Evolutionary conservation across 2,797 vertebrate species (phyloP).

Genomic region (Capromys pilorides): DNA sequence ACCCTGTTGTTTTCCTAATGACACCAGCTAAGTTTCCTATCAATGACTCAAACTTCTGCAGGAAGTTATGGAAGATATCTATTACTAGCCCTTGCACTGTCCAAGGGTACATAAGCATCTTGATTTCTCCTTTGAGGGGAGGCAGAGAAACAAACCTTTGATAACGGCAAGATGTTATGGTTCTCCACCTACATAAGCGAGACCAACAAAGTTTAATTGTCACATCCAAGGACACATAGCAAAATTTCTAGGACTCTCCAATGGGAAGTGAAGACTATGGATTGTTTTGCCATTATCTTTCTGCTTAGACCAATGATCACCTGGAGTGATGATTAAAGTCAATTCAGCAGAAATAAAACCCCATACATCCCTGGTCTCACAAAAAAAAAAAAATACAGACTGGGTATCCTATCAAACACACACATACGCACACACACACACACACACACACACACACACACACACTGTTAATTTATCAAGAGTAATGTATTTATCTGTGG

Average conservation of each 20-base stretch:
- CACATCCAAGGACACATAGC: slow-evolving; percentile 46
- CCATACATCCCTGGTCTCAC: not conserved
- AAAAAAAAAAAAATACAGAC: not conserved
- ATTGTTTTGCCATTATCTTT: slow-evolving; percentile 43
- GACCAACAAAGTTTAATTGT: slow-evolving; percentile 38
- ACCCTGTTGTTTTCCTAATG: slow-evolving; percentile 23
- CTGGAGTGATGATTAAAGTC: slow-evolving; percentile 46
- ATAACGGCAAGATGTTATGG: not conserved
- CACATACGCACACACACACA: not conserved
- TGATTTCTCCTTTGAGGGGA: not conserved
- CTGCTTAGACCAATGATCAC: slow-evolving; percentile 40
- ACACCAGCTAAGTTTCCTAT: not conserved
- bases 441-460: not conserved
- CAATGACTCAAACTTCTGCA: not conserved
- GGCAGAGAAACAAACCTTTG: not conserved
- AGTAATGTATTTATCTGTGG: slow-evolving; percentile 7
- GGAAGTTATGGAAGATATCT: not conserved
- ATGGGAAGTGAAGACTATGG: slow-evolving; percentile 54
- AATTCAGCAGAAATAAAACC: slow-evolving; percentile 59
- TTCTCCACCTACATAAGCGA: not conserved
- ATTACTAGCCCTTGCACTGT: not conserved
- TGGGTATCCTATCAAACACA: not conserved
- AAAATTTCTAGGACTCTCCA: slow-evolving; percentile 51
- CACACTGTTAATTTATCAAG: slow-evolving; percentile 15
- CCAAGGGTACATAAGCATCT: not conserved